Evolutionary conservation across 2,888 invertebrate genomes (phyloP), one percentile per base, ranked within the genome.

Genomic region (Cerastoderma edule): DNA sequence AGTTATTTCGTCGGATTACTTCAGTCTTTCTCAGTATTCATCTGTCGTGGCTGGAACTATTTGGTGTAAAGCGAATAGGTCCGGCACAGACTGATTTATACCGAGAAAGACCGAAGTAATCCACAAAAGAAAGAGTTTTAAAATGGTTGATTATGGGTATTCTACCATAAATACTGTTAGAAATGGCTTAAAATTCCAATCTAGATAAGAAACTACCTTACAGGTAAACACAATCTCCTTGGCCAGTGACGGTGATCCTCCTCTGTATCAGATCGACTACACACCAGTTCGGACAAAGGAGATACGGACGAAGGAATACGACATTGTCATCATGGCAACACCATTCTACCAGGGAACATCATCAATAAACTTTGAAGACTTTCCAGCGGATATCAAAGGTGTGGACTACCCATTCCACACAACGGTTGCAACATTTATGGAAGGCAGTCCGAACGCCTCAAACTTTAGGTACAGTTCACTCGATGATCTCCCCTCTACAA

Each of bases 311-410:
- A 83, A 83, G 46, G 87, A 88, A 72, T 95, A 94, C 85, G 95
- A 95, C 84, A 92, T 94, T 72, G 94, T 95, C 1, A 93, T 95
- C 54, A 80, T 95, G 24, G 95, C 95, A 22, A 89, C 93, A 33
- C 95, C 95, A 0, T 89, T 95, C 46, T 88, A 93, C 70, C 67
- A 79, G 33, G 78, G 76, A 32, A 44, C 80, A 92, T 48, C 88
- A 84, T 87, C 89, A 16, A 93, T 95, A 27, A 83, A 90, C 63
- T 94, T 95, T 87, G 90, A 90, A 63, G 93, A 91, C 63, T 93
- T 94, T 91, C 88, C 91, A 19, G 75, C 68, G 16, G 79, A 83
- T 4, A 77, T 89, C 22, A 54, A 73, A 39, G 80, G 83, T 28
- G 83, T 87, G 2, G 67, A 84, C n/a, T 70, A 82, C 22, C 71